These are phyloP conservation scores for Pelodiscus sinensis DNA, from an alignment of 2,113 vertebrate species.

Conservation along the genomic window DNA sequence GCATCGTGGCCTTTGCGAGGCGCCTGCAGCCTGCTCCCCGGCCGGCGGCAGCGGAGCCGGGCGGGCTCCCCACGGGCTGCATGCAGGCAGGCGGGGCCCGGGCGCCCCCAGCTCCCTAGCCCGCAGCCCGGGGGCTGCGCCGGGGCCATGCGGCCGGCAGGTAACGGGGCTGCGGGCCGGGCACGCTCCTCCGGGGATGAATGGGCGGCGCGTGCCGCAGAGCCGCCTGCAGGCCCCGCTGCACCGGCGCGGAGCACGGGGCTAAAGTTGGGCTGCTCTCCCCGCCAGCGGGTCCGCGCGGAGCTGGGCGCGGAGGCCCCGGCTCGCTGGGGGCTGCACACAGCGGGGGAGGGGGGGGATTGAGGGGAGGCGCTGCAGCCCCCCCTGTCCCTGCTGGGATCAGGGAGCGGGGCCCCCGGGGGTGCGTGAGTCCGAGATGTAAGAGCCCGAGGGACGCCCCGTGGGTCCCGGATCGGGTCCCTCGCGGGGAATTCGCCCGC, in stretches of 20 bases:
- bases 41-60: background rate
- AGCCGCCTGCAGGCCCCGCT: background rate
- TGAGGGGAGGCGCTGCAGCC: background rate
- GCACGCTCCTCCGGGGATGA: background rate
- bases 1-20: background rate
- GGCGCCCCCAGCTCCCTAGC: background rate
- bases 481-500: slow-evolving; percentile 57
- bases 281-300: background rate
- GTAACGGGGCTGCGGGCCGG: background rate
- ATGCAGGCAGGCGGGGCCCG: slow-evolving; percentile 23
- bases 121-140: background rate
- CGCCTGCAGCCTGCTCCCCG: background rate
- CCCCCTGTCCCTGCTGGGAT: background rate
- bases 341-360: too few relatives aligned
- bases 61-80: slow-evolving; percentile 32
- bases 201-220: background rate
- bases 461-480: slow-evolving; percentile 53
- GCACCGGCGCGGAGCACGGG: background rate
- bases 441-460: slow-evolving; percentile 10
- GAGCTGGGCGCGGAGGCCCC: background rate
- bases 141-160: background rate
- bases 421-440: too few relatives aligned
- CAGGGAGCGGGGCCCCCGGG: background rate
- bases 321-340: background rate
- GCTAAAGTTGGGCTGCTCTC: background rate